These are phyloP conservation scores for Somateria mollissima DNA, from an alignment of 2,797 vertebrate genomes.

Conservation along the genomic window DNA sequence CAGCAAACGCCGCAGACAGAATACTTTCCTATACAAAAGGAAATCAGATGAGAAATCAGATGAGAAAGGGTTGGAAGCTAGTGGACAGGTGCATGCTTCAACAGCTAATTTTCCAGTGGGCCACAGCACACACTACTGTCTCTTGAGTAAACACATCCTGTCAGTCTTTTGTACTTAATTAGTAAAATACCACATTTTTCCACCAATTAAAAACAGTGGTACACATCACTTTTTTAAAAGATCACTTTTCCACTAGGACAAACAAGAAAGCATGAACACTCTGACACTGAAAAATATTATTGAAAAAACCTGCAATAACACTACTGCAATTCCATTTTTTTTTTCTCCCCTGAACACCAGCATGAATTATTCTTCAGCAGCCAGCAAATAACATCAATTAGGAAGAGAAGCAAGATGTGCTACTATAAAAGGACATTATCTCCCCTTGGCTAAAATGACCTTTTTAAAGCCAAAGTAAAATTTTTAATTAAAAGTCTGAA, in stretches of 20 bases:
- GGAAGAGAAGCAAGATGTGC: slow-evolving; percentile 59
- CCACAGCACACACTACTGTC: neutral
- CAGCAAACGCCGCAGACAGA: neutral
- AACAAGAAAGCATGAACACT: neutral
- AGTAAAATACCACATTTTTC: slow-evolving; percentile 19
- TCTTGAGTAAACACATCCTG: slow-evolving; percentile 38
- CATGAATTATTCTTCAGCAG: slow-evolving; percentile 69
- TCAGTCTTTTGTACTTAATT: slow-evolving; percentile 41
- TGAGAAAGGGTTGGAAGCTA: neutral
- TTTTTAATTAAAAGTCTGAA: slow-evolving; percentile 75
- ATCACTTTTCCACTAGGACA: neutral
- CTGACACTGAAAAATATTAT: neutral
- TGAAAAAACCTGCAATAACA: neutral
- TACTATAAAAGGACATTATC: slow-evolving; percentile 69
- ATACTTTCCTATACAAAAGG: neutral
- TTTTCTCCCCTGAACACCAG: neutral
- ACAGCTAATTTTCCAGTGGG: neutral
- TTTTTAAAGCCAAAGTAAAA: slow-evolving; percentile 73
- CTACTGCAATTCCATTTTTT: neutral
- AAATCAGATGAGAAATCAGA: neutral
- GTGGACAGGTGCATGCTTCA: slow-evolving; percentile 13
- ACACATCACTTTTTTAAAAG: slow-evolving; percentile 5
- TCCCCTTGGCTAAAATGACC: slow-evolving; percentile 75
- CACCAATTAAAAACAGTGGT: slow-evolving; percentile 30
- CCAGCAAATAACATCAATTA: slow-evolving; percentile 79